Conservation (phyloP, 2,113 vertebrate species). For the Erpornis zantholeuca region DNA sequence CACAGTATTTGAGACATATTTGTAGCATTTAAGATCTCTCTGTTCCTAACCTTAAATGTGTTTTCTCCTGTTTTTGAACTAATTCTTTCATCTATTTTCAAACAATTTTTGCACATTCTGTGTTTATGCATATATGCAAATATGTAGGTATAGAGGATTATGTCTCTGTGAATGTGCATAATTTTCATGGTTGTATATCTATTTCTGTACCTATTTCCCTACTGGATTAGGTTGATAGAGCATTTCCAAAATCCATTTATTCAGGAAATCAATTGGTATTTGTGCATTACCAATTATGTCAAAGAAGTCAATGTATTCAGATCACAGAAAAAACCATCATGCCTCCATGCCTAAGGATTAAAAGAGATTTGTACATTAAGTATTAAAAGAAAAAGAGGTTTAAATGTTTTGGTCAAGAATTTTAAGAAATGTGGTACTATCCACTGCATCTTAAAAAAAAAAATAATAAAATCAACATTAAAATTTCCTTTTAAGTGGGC, state of each 20-base stretch:
- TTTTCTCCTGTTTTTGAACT: not conserved
- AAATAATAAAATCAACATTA: not conserved
- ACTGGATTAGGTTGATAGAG: not conserved
- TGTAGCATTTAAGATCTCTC: not conserved
- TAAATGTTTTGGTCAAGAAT: not conserved
- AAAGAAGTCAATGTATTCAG: not conserved
- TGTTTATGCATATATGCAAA: not conserved
- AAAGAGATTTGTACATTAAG: not conserved
- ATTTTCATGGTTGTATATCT: not conserved
- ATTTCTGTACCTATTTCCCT: not conserved
- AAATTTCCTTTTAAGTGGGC: not conserved
- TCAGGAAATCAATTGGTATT: not conserved
- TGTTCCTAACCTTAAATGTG: not conserved
- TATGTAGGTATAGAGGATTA: not conserved
- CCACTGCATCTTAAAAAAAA: not conserved
- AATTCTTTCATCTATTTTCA: not conserved
- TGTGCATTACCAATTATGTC: not conserved
- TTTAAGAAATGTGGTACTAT: not conserved
- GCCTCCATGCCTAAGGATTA: not conserved
- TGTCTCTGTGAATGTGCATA: not conserved
- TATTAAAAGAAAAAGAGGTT: not conserved
- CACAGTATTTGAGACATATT: not conserved
- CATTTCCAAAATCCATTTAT: not conserved
- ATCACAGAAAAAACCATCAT: not conserved
- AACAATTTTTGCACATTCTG: not conserved